These are phyloP conservation scores for Coenonympha arcania DNA, from an alignment of 2,888 invertebrate species.

Conservation along the genomic window DNA sequence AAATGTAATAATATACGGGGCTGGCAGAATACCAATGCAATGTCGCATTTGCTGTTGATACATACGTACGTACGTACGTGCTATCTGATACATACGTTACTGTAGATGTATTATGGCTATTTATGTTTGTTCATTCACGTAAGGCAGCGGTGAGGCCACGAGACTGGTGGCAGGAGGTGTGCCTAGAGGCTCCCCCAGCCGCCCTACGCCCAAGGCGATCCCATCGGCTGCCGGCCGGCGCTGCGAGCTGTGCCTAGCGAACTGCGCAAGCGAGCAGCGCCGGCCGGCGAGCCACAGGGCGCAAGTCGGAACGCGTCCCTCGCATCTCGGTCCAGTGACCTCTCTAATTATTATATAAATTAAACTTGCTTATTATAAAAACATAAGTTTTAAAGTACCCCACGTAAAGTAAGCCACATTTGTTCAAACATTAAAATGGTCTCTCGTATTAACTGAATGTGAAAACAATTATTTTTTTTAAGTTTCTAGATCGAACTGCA, in stretches of 20 bases:
- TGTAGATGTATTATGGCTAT: conserved; percentile 51
- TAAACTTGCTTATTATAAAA: conserved; percentile 35
- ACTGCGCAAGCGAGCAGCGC: background rate
- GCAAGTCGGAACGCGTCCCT: conserved; percentile 46
- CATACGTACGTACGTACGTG: no score
- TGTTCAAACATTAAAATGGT: conserved; percentile 48
- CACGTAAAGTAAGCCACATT: conserved; percentile 39
- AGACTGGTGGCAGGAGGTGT: conserved; percentile 29
- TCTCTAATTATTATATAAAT: conserved; percentile 39
- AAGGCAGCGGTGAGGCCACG: conserved; percentile 36
- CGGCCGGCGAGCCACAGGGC: conserved; percentile 13
- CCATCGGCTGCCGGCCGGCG: background rate
- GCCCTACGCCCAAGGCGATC: conserved; percentile 12
- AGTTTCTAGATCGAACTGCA: background rate
- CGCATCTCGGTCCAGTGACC: conserved; percentile 47
- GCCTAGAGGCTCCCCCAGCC: conserved; percentile 1
- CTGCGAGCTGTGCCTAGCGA: conserved; percentile 1
- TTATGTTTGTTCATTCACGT: conserved; percentile 47
- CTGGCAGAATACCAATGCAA: conserved; percentile 46
- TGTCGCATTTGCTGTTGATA: conserved; percentile 52
- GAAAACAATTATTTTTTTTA: background rate
- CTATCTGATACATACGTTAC: conserved; percentile 41
- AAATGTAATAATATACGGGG: conserved; percentile 50
- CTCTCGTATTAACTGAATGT: conserved; percentile 55
- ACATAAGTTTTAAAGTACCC: conserved; percentile 41